Base-by-base conservation (phyloP, 2,797 vertebrate genomes). In the Cryptoprocta ferox region DNA sequence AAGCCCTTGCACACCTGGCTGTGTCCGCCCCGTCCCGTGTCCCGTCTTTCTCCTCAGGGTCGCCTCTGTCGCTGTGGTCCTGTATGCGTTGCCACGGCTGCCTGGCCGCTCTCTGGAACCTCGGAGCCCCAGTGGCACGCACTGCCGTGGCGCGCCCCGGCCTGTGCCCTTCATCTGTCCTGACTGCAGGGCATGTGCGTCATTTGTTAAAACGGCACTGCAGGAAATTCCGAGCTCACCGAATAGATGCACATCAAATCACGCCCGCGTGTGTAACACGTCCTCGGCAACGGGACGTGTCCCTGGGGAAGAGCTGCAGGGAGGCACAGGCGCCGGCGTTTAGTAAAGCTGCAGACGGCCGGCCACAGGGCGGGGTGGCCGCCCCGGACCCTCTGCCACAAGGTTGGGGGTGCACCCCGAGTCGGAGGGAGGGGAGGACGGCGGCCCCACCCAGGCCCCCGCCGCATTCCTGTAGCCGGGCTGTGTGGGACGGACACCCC, bases 181-280 rank as follows among this genome's bases (percentile, higher is more conserved):
- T 5, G 50, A 53, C 50, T 45, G 4, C 4, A 9, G 71, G 56
- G 39, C 21, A 24, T 39, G 65, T 48, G 0, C 71, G 81, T 73
- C 97, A 97, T 98, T 98, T 98, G 98, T 98, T 98, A 98, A 98
- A 97, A 95, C 98, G 94, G 96, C 96, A 76, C 13, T 81, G 96
- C 98, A 96, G 98, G 98, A 97, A 97, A 98, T 98, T 98, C 97
- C 97, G 98, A 98, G 98, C 98, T 98, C 95, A 95, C 97, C 97
- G 79, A 98, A 96, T 96, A 98, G 99, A 99, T 99, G 99, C 99
- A 99, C 99, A 99, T 98, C 98, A 99, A 99, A 99, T 99, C 99
- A 99, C 99, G 99, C 99, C 98, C 98, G 98, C 99, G 98, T 99
- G 99, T 99, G 99, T 78, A 35, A 89, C 39, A 28, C 21, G 42